A percentile compares a stretch with the other conserved stretches of the same genome.
These are phyloP conservation scores for Phycodurus eques DNA, from an alignment of 2,113 vertebrate genomes.

Conservation along the genomic window DNA sequence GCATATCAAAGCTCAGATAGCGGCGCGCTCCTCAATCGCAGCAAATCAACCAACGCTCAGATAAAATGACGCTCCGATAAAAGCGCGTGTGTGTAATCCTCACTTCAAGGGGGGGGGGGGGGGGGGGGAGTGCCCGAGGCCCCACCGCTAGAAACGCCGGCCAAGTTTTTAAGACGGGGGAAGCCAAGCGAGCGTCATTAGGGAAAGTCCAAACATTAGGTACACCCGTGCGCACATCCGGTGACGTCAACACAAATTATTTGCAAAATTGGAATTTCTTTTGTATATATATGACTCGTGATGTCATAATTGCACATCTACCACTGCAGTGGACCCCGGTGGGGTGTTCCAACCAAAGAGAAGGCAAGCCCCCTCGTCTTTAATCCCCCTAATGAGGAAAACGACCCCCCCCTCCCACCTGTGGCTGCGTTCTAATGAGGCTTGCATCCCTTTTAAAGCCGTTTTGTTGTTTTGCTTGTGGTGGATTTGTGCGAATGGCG, in stretches of 20 bases:
- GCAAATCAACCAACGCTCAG: not conserved
- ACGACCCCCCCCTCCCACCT: conserved; percentile 32
- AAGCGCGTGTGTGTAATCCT: not conserved
- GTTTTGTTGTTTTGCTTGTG: conserved; percentile 29
- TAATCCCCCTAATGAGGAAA: conserved; percentile 64
- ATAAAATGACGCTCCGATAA: not conserved
- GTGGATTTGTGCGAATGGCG: conserved; percentile 56
- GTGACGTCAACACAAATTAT: not conserved
- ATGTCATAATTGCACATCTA: not conserved
- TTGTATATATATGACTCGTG: not conserved
- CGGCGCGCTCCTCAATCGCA: not conserved
- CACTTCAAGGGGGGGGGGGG: not conserved
- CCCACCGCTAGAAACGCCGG: not conserved
- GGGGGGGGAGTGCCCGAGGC: not conserved
- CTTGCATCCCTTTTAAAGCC: conserved; percentile 50
- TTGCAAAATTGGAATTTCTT: not conserved
- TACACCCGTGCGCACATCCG: not conserved
- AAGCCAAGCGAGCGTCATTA: not conserved
- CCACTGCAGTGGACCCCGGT: not conserved
- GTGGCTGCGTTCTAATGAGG: conserved; percentile 51
- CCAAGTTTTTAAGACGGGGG: not conserved
- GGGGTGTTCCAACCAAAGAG: conserved; percentile 35
- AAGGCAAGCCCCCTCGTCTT: conserved; percentile 30
- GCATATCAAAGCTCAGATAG: not conserved
- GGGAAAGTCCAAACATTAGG: not conserved